A percentile compares a stretch with the other conserved stretches of the same genome.
These are phyloP conservation scores for Noctilio leporinus DNA, from an alignment of 2,113 vertebrate species.

Conservation along the genomic window DNA sequence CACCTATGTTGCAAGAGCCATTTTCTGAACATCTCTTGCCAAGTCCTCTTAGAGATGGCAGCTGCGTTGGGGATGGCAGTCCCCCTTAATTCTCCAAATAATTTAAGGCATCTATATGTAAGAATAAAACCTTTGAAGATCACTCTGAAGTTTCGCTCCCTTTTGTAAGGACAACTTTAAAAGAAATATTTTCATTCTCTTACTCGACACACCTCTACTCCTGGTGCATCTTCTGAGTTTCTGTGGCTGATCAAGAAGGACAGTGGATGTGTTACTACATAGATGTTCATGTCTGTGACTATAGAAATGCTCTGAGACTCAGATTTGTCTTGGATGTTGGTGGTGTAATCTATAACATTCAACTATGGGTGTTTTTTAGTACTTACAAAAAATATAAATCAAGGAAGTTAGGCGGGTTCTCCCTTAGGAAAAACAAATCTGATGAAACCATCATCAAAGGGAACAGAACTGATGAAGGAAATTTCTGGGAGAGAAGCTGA, in stretches of 20 bases:
- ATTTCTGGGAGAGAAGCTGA: background rate
- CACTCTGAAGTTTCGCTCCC: background rate
- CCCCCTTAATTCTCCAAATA: background rate
- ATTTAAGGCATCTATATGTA: background rate
- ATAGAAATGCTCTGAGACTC: background rate
- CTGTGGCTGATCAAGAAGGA: background rate
- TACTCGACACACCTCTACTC: background rate
- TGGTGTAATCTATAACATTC: background rate
- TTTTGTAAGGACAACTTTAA: background rate
- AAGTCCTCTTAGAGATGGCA: background rate
- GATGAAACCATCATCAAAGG: background rate
- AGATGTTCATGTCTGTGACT: background rate
- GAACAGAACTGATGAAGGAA: background rate
- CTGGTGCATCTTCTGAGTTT: background rate
- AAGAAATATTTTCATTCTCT: background rate
- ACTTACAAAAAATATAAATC: background rate
- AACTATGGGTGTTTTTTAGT: background rate
- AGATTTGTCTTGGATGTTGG: background rate
- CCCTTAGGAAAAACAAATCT: background rate
- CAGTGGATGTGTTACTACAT: background rate
- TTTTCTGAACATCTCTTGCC: background rate
- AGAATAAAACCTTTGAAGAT: background rate
- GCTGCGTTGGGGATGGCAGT: background rate
- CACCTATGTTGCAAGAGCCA: background rate
- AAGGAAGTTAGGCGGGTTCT: background rate